phyloP scores from a whole-genome alignment of 2,797 vertebrate genomes.

The Sebastes hubbsi region DNA sequence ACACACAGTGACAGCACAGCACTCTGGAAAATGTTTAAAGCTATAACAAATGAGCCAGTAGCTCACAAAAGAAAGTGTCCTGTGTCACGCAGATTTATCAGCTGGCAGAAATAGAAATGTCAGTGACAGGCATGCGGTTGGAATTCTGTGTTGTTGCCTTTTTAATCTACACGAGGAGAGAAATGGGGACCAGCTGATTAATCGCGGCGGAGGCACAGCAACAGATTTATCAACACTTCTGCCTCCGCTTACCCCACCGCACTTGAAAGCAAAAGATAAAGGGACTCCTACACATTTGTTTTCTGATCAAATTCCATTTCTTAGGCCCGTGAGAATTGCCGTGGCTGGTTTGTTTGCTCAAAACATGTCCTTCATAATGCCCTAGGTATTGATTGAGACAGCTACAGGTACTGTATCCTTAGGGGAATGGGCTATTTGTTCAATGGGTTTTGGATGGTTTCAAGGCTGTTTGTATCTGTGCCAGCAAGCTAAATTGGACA shows the following conservation, averaged over 20 bases:
- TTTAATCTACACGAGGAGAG: conserved; percentile 60
- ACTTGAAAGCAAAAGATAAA: conserved; percentile 41
- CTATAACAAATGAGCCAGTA: conserved; percentile 49
- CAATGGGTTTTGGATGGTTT: conserved; percentile 5
- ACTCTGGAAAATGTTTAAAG: conserved; percentile 48
- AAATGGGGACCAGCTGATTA: conserved; percentile 66
- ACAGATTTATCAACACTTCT: conserved; percentile 59
- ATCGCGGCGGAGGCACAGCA: conserved; percentile 30
- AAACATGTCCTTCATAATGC: not conserved
- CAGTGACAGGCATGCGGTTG: conserved; percentile 45
- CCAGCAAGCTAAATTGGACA: conserved; percentile 37
- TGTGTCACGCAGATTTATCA: conserved; percentile 57
- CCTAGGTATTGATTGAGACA: conserved; percentile 9
- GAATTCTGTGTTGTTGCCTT: conserved; percentile 40
- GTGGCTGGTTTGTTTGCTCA: not conserved
- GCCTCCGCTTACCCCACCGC: conserved; percentile 4
- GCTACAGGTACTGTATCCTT: not conserved
- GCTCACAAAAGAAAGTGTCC: conserved; percentile 32
- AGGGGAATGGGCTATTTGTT: conserved; percentile 15
- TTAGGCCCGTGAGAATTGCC: not conserved
- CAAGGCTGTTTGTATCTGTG: conserved; percentile 31
- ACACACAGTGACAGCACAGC: conserved; percentile 38
- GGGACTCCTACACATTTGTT: conserved; percentile 24
- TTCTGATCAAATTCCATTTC: conserved; percentile 40
- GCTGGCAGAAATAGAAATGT: conserved; percentile 61